These are phyloP conservation scores for Passerculus sandwichensis DNA, from an alignment of 2,797 vertebrate genomes.

Conservation along the genomic window DNA sequence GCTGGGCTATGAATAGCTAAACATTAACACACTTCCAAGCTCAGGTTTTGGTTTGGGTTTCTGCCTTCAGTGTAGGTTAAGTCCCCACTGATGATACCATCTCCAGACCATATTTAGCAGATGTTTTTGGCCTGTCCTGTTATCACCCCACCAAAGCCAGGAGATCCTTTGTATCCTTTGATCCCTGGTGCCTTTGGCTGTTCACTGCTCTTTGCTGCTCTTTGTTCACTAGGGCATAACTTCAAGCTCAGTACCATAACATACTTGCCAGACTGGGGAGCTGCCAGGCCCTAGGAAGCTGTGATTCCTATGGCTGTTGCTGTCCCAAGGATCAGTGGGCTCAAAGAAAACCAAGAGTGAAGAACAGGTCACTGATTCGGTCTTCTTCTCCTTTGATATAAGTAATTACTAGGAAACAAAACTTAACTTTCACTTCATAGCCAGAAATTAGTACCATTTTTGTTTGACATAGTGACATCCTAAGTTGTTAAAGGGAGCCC, in stretches of 20 bases:
- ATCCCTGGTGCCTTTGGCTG: neutral
- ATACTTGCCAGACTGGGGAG: neutral
- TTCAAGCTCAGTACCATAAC: neutral
- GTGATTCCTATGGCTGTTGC: neutral
- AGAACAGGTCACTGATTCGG: neutral
- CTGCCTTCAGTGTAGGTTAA: neutral
- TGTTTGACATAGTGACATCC: neutral
- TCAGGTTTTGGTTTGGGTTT: neutral
- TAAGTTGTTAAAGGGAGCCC: neutral
- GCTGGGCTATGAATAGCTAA: neutral
- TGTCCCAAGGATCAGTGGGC: neutral
- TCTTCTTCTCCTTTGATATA: neutral
- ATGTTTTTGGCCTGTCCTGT: neutral
- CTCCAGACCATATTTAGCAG: neutral
- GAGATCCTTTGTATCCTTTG: neutral
- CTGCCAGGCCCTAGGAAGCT: neutral
- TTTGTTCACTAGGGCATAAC: neutral
- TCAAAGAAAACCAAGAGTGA: neutral
- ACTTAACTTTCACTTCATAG: neutral
- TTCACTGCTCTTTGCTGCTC: neutral
- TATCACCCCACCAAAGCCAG: neutral
- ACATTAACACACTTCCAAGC: neutral
- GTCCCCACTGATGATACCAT: neutral
- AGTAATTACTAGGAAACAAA: conserved; percentile 23
- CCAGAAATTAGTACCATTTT: conserved; percentile 29